Conservation (phyloP, 2,113 vertebrate species). For the Gopherus flavomarginatus region DNA sequence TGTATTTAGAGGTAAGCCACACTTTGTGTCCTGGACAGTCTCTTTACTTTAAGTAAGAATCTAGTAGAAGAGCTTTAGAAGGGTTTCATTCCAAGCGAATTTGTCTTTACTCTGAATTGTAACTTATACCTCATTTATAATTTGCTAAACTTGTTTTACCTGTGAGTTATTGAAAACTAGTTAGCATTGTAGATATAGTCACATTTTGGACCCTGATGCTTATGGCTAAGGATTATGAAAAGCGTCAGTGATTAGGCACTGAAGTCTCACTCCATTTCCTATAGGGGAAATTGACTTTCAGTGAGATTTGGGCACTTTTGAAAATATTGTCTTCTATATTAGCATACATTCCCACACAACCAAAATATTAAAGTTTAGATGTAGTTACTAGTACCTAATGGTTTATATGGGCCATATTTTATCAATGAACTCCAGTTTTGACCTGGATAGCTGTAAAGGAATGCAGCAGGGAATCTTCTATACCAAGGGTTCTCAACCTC, state of each 20-base stretch:
- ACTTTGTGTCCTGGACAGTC: background rate
- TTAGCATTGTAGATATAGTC: background rate
- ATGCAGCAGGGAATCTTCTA: background rate
- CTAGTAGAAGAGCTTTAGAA: background rate
- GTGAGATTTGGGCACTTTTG: background rate
- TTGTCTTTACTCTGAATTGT: background rate
- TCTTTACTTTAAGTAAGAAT: background rate
- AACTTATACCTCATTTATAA: background rate
- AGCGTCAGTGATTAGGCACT: background rate
- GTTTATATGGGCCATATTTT: rapidly evolving
- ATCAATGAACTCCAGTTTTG: background rate
- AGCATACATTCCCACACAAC: background rate
- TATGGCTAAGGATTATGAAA: background rate
- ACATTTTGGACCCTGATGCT: background rate
- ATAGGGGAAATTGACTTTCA: background rate
- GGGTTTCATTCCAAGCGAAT: background rate
- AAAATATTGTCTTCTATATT: background rate
- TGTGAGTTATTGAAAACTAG: background rate
- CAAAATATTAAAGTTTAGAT: background rate
- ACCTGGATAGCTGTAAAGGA: background rate
- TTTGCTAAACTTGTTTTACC: background rate
- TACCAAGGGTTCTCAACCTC: no score
- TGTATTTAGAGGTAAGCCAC: background rate
- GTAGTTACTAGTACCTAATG: background rate
- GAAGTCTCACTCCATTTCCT: background rate